Base-by-base conservation (phyloP, 2,797 vertebrate genomes). In the Amphiprion clarkii region DNA sequence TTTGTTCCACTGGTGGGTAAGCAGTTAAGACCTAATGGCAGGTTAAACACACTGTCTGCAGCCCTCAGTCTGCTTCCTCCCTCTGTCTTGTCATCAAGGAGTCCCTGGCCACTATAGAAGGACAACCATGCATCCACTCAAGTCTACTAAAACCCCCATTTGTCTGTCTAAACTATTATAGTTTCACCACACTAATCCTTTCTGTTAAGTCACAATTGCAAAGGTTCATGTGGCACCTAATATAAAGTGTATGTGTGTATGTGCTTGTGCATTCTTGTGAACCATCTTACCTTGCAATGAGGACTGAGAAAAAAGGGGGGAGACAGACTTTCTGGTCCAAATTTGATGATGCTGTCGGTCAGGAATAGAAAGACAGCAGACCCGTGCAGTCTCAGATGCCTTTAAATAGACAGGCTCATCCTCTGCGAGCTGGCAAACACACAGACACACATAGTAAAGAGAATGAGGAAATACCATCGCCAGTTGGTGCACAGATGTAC, bases 401-500 rank as follows among this genome's bases (percentile, higher is more conserved):
- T 89, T 89, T 92, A 92, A 90, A 92, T 90, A 89, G 91, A 87
- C 82, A 73, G 19, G 60, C 67, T 87, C 79, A 74, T 87, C 78
- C 81, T 78, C 83, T 54, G 46, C 67, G 68, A 55, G 71, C 86
- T 90, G 84, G 81, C 76, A 86, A 76, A 82, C 76, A 88, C 77
- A 55, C 60, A 89, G 6, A 88, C 81, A 90, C 84, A 88, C 67
- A 86, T 9, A 81, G 74, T 49, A 68, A 65, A 74, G 53, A 74
- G 67, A 80, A 71, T 83, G 83, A 90, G 89, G 86, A 90, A 88
- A 90, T 77, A 87, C 85, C 82, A 79, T 4, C 67, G 62, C 69
- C 85, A 90, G 81, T 89, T 82, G 79, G 82, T 84, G 87, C 77
- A 84, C 81, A 89, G 81, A 89, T 92, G 81, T 82, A 84, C 57